A percentile compares a stretch with the other conserved stretches of the same genome.
Conservation (phyloP, 2,113 vertebrate species). For the Hucho hucho region DNA sequence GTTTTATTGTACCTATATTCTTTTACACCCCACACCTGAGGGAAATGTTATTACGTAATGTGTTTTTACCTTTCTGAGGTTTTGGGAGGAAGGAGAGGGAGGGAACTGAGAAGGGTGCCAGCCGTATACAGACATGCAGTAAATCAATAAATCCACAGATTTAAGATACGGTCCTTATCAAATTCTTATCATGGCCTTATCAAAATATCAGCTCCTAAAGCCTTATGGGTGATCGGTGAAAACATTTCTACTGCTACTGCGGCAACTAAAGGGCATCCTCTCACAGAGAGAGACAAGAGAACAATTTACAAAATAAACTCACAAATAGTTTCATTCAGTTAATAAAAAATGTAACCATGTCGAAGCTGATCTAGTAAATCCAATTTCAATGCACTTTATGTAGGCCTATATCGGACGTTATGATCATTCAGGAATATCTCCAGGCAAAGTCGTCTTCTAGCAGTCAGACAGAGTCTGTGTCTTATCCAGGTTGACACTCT, state of each 20-base stretch:
- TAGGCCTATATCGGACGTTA: too few relatives aligned
- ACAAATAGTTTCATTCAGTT: too few relatives aligned
- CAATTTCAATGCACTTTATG: too few relatives aligned
- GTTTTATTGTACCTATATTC: background rate
- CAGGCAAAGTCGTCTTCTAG: background rate
- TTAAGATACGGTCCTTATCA: conserved; percentile 68
- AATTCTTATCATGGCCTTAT: conserved; percentile 63
- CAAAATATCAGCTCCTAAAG: conserved; percentile 57
- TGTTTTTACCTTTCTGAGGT: conserved; percentile 49
- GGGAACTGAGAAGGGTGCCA: conserved; percentile 19
- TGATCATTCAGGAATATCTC: background rate
- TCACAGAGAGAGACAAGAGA: background rate
- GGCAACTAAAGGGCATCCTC: conserved; percentile 60
- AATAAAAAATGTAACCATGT: too few relatives aligned
- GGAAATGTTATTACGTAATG: conserved; percentile 33
- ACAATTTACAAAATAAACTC: too few relatives aligned
- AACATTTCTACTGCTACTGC: conserved; percentile 63
- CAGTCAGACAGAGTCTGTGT: background rate
- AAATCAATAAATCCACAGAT: conserved; percentile 68
- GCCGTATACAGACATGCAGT: conserved; percentile 40
- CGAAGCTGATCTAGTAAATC: too few relatives aligned
- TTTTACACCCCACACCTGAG: background rate
- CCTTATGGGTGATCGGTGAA: conserved; percentile 51
- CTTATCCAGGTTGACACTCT: background rate
- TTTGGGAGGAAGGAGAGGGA: conserved; percentile 27